Conservation (phyloP, 2,113 vertebrate species). For the Terrapene triunguis region DNA sequence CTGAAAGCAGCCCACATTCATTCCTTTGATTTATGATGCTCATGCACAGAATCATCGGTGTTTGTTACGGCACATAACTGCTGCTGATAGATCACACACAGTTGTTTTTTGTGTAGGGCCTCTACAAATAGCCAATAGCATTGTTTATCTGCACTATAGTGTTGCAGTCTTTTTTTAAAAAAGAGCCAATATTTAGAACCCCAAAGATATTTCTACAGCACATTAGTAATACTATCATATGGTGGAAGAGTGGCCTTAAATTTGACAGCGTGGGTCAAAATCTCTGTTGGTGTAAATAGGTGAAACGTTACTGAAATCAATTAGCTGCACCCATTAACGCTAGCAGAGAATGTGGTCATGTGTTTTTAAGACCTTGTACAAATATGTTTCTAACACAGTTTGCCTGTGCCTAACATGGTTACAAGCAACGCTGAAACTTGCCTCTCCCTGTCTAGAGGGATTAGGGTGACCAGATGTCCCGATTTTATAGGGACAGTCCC, state of each 20-base stretch:
- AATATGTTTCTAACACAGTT: background rate
- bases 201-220: background rate
- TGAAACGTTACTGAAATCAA: background rate
- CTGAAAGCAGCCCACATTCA: background rate
- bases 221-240: slow-evolving; percentile 41
- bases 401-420: background rate
- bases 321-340: slow-evolving; percentile 15
- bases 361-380: slow-evolving; percentile 18
- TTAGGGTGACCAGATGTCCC: no score
- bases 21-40: background rate
- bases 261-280: background rate
- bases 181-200: slow-evolving; percentile 38
- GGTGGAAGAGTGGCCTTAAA: slow-evolving; percentile 62
- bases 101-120: background rate
- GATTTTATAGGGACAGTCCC: no score
- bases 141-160: background rate
- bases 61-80: background rate
- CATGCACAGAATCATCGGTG: background rate
- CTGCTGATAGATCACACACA: background rate
- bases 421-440: background rate
- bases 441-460: background rate
- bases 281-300: background rate
- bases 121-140: background rate
- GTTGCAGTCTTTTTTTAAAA: slow-evolving; percentile 23
- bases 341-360: background rate